These are phyloP conservation scores for Elysia chlorotica DNA, from an alignment of 1,140 invertebrate species.

Conservation along the genomic window DNA sequence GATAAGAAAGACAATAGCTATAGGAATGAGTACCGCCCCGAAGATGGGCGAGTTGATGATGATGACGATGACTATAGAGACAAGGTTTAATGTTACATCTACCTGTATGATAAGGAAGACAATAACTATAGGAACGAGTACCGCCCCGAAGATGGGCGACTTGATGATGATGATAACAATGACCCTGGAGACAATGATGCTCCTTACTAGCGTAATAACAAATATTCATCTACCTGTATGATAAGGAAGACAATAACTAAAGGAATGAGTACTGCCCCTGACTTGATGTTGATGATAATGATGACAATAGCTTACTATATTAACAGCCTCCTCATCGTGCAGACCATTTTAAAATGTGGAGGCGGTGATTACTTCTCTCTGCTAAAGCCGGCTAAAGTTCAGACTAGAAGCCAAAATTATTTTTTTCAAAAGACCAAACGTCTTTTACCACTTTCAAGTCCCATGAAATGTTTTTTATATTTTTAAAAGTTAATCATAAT, in stretches of 20 bases:
- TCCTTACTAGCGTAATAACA: background rate
- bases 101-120: constrained; percentile 32
- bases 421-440: too few relatives aligned
- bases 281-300: background rate
- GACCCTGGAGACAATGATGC: background rate
- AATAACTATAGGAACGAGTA: constrained; percentile 27
- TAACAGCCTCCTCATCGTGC: too few relatives aligned
- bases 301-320: background rate
- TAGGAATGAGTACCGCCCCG: background rate
- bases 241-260: background rate
- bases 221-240: constrained; percentile 26
- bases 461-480: too few relatives aligned
- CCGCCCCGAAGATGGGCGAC: constrained; percentile 65
- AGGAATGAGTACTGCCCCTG: background rate
- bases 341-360: too few relatives aligned
- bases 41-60: background rate
- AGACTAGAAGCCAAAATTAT: too few relatives aligned
- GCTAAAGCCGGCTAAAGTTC: too few relatives aligned
- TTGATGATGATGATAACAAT: background rate
- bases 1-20: background rate
- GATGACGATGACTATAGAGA: background rate
- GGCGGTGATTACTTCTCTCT: too few relatives aligned
- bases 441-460: too few relatives aligned
- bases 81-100: background rate
- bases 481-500: too few relatives aligned